These are phyloP conservation scores for Helicoverpa assulta DNA, from an alignment of 2,888 invertebrate species.

Conservation along the genomic window DNA sequence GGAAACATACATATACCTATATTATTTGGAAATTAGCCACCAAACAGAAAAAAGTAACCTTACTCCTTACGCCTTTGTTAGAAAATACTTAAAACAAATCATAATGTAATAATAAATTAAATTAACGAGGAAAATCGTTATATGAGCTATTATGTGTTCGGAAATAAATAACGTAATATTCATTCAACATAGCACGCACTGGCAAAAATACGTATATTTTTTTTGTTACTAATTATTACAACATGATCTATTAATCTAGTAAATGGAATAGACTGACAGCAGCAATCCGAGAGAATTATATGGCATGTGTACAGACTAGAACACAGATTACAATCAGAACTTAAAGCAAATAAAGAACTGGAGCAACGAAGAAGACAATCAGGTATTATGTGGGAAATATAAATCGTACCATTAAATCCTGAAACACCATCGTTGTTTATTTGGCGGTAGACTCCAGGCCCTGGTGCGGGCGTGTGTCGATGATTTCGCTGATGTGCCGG, in stretches of 20 bases:
- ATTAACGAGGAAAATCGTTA: slow-evolving; percentile 6
- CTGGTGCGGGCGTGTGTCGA: slow-evolving; percentile 77
- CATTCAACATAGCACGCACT: slow-evolving; percentile 2
- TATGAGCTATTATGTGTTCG: slow-evolving; percentile 1
- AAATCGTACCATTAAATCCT: slow-evolving; percentile 68
- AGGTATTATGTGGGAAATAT: slow-evolving; percentile 2
- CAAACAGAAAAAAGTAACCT: no score
- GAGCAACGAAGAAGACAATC: no score
- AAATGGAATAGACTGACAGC: no score
- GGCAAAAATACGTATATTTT: background rate
- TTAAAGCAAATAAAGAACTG: no score
- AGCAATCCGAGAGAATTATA: no score
- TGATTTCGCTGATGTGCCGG: slow-evolving; percentile 75
- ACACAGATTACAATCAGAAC: no score
- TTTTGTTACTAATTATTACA: background rate
- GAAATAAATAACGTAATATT: slow-evolving; percentile 4
- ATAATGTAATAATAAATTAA: background rate
- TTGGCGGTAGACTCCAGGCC: slow-evolving; percentile 84
- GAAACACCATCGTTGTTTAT: slow-evolving; percentile 77
- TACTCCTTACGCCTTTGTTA: no score
- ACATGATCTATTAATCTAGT: background rate
- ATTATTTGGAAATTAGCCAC: no score
- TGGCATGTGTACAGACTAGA: no score
- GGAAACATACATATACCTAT: no score
- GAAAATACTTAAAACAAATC: background rate